Conservation (phyloP, 2,113 vertebrate species). For the Carassius carassius region DNA sequence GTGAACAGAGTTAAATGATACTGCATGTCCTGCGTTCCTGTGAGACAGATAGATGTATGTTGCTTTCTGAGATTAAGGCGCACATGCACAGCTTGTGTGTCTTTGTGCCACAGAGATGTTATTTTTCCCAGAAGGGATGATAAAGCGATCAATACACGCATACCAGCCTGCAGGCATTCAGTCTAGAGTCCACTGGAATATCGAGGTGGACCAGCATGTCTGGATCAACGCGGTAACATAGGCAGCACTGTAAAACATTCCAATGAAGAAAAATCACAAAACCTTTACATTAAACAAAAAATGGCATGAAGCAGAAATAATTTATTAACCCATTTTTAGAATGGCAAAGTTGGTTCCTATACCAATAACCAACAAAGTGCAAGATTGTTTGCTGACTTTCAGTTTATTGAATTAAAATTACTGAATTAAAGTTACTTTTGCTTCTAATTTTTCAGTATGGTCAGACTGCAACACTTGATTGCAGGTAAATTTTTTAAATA, state of each 20-base stretch:
- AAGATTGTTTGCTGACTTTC: not conserved
- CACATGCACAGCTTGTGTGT: conserved; percentile 50
- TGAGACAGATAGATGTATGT: conserved; percentile 29
- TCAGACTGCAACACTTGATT: not conserved
- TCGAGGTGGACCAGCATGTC: conserved; percentile 37
- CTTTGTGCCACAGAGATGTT: conserved; percentile 64
- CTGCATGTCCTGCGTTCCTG: not conserved
- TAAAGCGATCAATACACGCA: conserved; percentile 66
- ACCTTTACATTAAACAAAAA: conserved; percentile 14
- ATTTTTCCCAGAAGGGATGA: conserved; percentile 64
- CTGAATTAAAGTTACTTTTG: not conserved
- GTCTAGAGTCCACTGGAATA: conserved; percentile 35
- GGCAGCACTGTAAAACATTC: conserved; percentile 10
- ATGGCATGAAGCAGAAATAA: not conserved
- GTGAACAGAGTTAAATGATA: not conserved
- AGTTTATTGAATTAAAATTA: not conserved
- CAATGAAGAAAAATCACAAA: conserved; percentile 23
- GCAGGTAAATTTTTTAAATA: not conserved
- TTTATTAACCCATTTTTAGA: not conserved
- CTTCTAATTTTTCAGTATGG: not conserved
- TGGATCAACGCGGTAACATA: conserved; percentile 46
- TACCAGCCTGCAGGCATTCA: conserved; percentile 51
- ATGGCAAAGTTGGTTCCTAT: not conserved
- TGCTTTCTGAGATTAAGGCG: not conserved
- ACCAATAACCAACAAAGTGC: not conserved